Evolutionary conservation across 2,797 vertebrate species (phyloP).

Genomic region (Chiropotes sagulatus): DNA sequence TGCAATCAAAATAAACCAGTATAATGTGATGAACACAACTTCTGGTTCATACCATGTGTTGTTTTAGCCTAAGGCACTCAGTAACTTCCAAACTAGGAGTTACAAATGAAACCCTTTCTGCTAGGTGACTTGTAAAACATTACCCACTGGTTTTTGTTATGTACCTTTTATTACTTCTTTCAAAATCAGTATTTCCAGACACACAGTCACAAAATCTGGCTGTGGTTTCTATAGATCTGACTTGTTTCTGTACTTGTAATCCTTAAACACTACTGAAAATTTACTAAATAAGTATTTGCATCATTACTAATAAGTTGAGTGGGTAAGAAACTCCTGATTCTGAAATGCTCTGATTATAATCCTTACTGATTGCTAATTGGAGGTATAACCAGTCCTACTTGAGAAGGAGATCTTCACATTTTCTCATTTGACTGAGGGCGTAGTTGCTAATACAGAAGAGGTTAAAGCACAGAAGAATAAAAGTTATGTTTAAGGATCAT

Average conservation of each 20-base stretch:
- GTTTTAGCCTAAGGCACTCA: neutral
- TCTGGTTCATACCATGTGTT: neutral
- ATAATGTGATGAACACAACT: neutral
- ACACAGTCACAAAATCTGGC: neutral
- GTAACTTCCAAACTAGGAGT: neutral
- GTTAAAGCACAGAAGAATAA: neutral
- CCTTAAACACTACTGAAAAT: neutral
- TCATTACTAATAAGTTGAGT: neutral
- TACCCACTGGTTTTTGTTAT: neutral
- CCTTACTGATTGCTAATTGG: neutral
- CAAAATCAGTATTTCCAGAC: conserved; percentile 21
- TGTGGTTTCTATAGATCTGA: neutral
- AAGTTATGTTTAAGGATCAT: neutral
- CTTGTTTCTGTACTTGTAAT: neutral
- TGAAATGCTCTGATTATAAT: neutral
- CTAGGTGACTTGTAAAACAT: neutral
- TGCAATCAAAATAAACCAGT: neutral
- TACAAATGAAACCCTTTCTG: neutral
- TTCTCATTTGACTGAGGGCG: neutral
- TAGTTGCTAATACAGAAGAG: neutral
- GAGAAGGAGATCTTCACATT: neutral
- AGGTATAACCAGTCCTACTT: neutral
- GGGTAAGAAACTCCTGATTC: neutral
- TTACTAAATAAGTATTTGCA: neutral
- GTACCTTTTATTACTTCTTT: neutral